Base-by-base conservation (phyloP, 1,140 invertebrate genomes). In the Pseudomyrmex cubaensis region DNA sequence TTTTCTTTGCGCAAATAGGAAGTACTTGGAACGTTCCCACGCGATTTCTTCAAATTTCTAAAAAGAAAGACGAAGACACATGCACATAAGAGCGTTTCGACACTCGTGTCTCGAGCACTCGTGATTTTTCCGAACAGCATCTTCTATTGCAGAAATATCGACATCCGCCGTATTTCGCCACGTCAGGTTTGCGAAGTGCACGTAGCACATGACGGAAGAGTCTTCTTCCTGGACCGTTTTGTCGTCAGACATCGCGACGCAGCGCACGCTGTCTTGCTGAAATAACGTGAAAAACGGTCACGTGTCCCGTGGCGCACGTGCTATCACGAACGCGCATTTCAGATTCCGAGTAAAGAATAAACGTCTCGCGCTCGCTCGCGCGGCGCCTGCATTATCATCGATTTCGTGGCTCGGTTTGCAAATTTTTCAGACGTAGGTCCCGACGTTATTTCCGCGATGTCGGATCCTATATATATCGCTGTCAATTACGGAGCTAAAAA, bases 281-380 rank as follows among this genome's bases (percentile, higher is more conserved):
- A 54, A 64, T 70, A 70, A 78, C 64, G 64, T 44, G 76, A 78
- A 78, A 78, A 78, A 78, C 76, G 76, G 54, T 78, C 76, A 78
- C 64, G 76, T 46, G 76, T 78, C 20, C 66, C 64, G 15, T 52
- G 10, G 17, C 50, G 64, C 64, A 78, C 76, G 76, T 78, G 76
- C 76, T 78, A 78, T 78, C 64, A 54, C 76, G 64, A 78, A 70
- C 52, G 70, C 76, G 66, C 67, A 78, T 78, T 78, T 78, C 64
- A 69, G 52, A 78, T 78, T 78, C 76, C 63, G 64, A 17, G 20
- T 69, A 78, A 35, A 78, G 76, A 78, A 78, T 70, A 78, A 78
- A 78, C 52, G 76, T 78, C 54, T 70, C 64, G 75, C 63, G 63
- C 17, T 69, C 35, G 35, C 35, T 35, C 35, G 35, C 35, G 75